Percentiles rank a stretch among this genome's conserved stretches.
Conservation (phyloP, 2,113 vertebrate species). For the Heptranchias perlo region DNA sequence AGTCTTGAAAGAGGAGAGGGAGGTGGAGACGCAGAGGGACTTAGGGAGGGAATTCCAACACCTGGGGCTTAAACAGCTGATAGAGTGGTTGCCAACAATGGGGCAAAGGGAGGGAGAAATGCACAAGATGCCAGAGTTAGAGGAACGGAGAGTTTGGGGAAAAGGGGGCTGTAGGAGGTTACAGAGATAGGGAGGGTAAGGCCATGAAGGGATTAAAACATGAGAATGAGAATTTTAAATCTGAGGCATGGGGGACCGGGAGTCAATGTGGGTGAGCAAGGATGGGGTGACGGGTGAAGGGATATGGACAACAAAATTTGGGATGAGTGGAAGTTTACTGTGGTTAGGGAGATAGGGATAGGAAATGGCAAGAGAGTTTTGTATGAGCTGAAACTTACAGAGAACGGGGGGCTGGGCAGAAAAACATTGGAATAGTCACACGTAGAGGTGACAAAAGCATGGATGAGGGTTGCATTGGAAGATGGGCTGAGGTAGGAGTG, state of each 20-base stretch:
- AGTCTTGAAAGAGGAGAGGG: background rate
- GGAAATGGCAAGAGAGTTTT: background rate
- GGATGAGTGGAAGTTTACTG: background rate
- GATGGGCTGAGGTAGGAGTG: no score
- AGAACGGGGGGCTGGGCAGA: background rate
- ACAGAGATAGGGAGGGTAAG: no score
- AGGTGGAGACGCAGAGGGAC: background rate
- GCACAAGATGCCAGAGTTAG: background rate
- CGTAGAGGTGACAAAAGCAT: no score
- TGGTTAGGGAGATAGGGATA: background rate
- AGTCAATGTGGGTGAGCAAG: background rate
- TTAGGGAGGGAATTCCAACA: background rate
- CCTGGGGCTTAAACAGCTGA: background rate
- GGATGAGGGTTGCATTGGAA: no score
- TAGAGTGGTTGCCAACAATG: background rate
- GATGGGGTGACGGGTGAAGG: background rate
- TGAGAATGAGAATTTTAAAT: background rate
- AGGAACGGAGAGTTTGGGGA: background rate
- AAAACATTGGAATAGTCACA: background rate
- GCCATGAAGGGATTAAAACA: background rate
- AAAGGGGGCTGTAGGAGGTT: no score
- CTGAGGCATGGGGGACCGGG: background rate
- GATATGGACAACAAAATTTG: background rate
- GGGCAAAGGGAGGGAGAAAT: background rate
- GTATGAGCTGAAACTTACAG: background rate